Conservation (phyloP, 2,113 vertebrate species). For the Bubo blakistoni region DNA sequence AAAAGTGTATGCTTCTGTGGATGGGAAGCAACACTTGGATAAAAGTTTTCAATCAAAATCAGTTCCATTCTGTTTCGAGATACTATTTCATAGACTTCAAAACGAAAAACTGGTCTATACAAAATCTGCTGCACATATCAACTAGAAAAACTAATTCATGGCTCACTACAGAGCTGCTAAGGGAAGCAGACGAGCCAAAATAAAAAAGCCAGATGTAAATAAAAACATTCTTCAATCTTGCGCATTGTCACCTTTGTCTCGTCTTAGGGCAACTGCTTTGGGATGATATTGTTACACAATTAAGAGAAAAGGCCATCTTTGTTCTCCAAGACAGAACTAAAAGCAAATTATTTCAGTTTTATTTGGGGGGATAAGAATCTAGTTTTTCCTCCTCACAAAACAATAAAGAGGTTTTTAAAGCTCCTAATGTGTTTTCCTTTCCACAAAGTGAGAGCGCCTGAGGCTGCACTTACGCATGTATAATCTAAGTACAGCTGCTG, state of each 20-base stretch:
- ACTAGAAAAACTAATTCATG: conserved; percentile 40
- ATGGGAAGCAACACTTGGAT: conserved; percentile 48
- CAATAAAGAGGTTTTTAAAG: conserved; percentile 63
- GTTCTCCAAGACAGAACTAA: conserved; percentile 40
- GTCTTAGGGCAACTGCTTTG: conserved; percentile 28
- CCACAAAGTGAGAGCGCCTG: conserved; percentile 36
- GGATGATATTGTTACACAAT: not conserved
- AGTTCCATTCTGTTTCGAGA: conserved; percentile 42
- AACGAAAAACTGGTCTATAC: conserved; percentile 56
- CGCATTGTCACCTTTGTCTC: not conserved
- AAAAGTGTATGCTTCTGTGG: conserved; percentile 24
- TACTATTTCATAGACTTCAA: not conserved
- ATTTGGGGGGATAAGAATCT: not conserved
- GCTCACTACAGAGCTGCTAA: conserved; percentile 43
- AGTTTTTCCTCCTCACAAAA: conserved; percentile 31
- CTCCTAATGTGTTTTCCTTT: conserved; percentile 60
- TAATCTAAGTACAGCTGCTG: conserved; percentile 45
- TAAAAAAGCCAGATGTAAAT: conserved; percentile 52
- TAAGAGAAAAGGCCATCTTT: conserved; percentile 25
- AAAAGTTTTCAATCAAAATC: conserved; percentile 1
- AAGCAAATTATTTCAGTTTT: conserved; percentile 9
- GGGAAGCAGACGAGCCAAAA: conserved; percentile 53
- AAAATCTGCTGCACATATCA: conserved; percentile 49
- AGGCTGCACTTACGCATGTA: not conserved
- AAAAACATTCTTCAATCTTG: conserved; percentile 36